Base-by-base conservation (phyloP, 1,140 invertebrate species). In the Acromyrmex echinatior region DNA sequence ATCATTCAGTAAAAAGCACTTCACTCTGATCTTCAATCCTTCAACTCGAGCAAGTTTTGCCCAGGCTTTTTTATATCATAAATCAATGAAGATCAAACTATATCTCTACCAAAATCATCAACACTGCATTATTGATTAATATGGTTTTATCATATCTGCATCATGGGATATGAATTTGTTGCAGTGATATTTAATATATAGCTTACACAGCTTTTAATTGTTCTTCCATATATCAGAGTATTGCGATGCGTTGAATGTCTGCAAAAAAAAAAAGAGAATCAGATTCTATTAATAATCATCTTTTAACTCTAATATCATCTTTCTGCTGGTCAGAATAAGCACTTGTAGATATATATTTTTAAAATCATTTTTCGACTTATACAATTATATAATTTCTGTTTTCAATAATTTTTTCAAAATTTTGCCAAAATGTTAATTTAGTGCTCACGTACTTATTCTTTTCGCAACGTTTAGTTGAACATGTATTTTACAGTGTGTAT, bases 1-100 rank as follows among this genome's bases (percentile, higher is more conserved):
- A 93, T 95, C 92, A 92, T 95, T 91, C 92, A 94, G 85, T 95
- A 94, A 93, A 81, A 92, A 90, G 49, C 79, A 86, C 74, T 53
- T 82, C 68, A 86, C 53, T 86, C 45, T 84, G 86, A 88, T 88
- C 81, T 88, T 74, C 73, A 65, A 90, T 86, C 39, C 87, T 73
- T 65, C 88, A 86, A 86, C 51, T 88, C 73, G 39, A 88, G 58
- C 77, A 65, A 77, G 35, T 92, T 78, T 92, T 86, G 58, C 39
- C 53, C 86, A 77, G 79, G 62, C 56, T 88, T 90, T 88, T 90
- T 86, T 84, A 58, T 90, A 86, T 88, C 63, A 71, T 45, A 71
- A 71, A 74, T 79, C 62, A 66, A 86, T 16, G 53, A 78, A 86
- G 78, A 60, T 86, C 62, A 49, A 86, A 53, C 4, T 86, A 68